Conservation (phyloP, 1,140 invertebrate species). For the Pygmarrhopalites habei region DNA sequence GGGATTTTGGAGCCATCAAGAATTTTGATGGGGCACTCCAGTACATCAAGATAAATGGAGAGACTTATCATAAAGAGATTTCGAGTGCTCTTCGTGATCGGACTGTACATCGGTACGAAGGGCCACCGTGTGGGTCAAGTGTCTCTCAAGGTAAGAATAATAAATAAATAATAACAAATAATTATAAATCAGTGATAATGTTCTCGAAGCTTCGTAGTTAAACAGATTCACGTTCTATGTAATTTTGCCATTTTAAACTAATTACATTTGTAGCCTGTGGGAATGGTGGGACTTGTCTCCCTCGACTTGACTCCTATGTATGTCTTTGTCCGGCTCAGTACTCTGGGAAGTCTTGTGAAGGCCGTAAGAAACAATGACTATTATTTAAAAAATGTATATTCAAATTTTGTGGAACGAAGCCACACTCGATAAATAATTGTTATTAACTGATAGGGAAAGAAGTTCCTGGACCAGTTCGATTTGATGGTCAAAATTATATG, state of each 20-base stretch:
- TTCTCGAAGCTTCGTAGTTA: too few species aligned
- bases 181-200: too few species aligned
- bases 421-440: constrained; percentile 33
- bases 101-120: constrained; percentile 57
- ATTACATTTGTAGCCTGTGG: too few species aligned
- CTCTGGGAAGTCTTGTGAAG: constrained; percentile 62
- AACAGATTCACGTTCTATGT: too few species aligned
- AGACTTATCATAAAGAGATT: constrained; percentile 49
- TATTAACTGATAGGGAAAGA: constrained; percentile 46
- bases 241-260: too few species aligned
- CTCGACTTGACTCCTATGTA: constrained; percentile 58
- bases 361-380: constrained; percentile 49
- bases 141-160: too few species aligned
- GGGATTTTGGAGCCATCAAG: constrained; percentile 61
- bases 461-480: constrained; percentile 52
- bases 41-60: constrained; percentile 72
- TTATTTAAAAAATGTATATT: constrained; percentile 7
- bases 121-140: constrained; percentile 59
- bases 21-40: constrained; percentile 78
- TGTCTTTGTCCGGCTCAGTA: constrained; percentile 62
- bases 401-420: too few species aligned
- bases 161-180: too few species aligned
- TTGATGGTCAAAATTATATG: constrained; percentile 57
- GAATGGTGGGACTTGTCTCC: constrained; percentile 67
- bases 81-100: constrained; percentile 43